Conservation (phyloP, 1,140 invertebrate genomes). For the Eufriesea mexicana region DNA sequence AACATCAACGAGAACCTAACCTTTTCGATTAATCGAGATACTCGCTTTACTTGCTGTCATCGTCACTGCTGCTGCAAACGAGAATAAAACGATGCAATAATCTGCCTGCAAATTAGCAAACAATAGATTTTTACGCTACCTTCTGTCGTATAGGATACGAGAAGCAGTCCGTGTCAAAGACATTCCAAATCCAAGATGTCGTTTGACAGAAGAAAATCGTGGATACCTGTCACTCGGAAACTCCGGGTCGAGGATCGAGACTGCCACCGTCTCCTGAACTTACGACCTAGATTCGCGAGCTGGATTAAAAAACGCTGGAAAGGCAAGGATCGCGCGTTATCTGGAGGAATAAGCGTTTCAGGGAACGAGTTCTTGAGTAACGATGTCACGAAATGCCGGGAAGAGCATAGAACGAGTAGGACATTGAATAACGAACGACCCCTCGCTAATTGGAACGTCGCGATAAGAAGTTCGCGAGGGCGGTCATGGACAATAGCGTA, state of each 20-base stretch:
- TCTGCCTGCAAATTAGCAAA: neutral
- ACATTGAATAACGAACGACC: neutral
- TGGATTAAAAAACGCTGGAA: constrained; percentile 19
- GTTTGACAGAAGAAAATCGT: neutral
- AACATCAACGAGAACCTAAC: neutral
- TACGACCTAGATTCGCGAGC: constrained; percentile 57
- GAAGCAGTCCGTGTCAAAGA: too few species aligned
- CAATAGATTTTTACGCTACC: neutral
- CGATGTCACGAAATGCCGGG: neutral
- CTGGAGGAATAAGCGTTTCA: neutral
- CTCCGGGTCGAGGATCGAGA: constrained; percentile 38
- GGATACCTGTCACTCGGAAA: neutral
- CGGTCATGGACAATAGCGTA: neutral
- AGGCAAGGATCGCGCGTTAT: neutral
- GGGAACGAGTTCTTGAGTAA: constrained; percentile 14
- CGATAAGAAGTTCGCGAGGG: neutral
- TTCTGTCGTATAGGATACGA: too few species aligned
- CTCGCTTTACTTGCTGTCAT: neutral
- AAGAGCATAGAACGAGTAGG: too few species aligned
- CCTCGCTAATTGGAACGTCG: neutral
- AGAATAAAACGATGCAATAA: too few species aligned
- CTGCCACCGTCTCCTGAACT: constrained; percentile 57
- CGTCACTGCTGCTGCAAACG: too few species aligned
- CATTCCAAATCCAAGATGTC: neutral
- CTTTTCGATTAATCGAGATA: neutral